Evolutionary conservation across 2,888 invertebrate genomes (phyloP).

Genomic region (Aspidiotus destructor): DNA sequence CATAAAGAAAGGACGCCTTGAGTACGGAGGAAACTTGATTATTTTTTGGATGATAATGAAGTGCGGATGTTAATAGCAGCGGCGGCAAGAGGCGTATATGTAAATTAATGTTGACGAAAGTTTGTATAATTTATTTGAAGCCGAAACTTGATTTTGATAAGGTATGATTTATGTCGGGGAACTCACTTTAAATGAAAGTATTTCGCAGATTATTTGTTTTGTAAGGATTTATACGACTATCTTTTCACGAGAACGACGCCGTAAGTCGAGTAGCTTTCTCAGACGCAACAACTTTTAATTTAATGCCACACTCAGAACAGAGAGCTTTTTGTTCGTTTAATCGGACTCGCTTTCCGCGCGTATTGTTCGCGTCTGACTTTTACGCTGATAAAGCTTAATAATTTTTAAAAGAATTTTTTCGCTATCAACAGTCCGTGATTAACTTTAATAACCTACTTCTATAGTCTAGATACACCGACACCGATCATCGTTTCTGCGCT

Average conservation of each 20-base stretch:
- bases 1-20: too few species aligned
- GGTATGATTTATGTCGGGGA: conserved; percentile 16
- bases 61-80: too few species aligned
- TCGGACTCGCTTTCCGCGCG: background rate
- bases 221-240: background rate
- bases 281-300: conserved; percentile 10
- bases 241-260: background rate
- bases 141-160: conserved; percentile 9
- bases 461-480: background rate
- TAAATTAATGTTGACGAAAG: conserved; percentile 19
- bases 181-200: background rate
- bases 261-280: background rate
- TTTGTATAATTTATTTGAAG: conserved; percentile 9
- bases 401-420: conserved; percentile 10
- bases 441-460: conserved; percentile 8
- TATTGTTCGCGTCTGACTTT: conserved; percentile 11
- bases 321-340: conserved; percentile 15
- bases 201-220: conserved; percentile 1
- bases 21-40: too few species aligned
- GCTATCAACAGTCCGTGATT: conserved; percentile 17
- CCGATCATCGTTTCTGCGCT: background rate
- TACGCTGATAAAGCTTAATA: conserved; percentile 9
- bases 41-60: too few species aligned
- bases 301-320: background rate
- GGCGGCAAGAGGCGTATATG: background rate